Base-by-base conservation (phyloP, 92 coral and sea anemone species). In the Anthopleura xanthogrammica region DNA sequence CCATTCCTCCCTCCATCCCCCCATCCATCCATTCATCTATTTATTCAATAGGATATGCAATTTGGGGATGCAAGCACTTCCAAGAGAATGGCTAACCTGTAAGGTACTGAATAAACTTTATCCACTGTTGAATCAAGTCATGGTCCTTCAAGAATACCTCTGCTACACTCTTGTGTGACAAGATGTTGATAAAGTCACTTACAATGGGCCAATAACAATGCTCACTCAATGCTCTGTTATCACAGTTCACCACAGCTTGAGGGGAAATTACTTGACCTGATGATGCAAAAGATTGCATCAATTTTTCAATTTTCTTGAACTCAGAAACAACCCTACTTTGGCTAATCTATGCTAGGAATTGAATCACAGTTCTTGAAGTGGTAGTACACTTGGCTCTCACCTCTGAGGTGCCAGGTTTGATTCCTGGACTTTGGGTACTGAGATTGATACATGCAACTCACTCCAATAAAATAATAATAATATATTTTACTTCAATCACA, bases 181-280 rank as follows among this genome's bases (percentile, higher is more conserved):
- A 87, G 41, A 96, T 90, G 78, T 96, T 96, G 87, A 96, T 96
- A 43, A 96, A 92, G 83, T 96, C 99, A 43, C 98, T 96, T 11
- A 96, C 98, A 52, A 92, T 93, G 55, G 99, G 97, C 98, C 99
- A 96, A 84, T 96, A 94, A 68, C 99, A 96, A 78, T 96, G 99
- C 75, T 89, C 89, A 16, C 57, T 84, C 11, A 96, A 78, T 10
- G 95, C 94, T 46, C 80, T 83, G 56, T 90, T 86, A 13, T 92
- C 94, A 68, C 99, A 96, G 87, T 89, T 87, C 36, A 93, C 92
- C 11, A 94, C 97, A 36, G 87, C 77, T 80, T 95, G 97, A 80
- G 80, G 71, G 20, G 91, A 87, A 23, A 24, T 57, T 43, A 70
- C 41, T 52, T 72, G 76, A 57, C 60, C 83, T 75, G 24, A 5